Base-by-base conservation (phyloP, 2,113 vertebrate species). In the Corythornis madagascariensis region DNA sequence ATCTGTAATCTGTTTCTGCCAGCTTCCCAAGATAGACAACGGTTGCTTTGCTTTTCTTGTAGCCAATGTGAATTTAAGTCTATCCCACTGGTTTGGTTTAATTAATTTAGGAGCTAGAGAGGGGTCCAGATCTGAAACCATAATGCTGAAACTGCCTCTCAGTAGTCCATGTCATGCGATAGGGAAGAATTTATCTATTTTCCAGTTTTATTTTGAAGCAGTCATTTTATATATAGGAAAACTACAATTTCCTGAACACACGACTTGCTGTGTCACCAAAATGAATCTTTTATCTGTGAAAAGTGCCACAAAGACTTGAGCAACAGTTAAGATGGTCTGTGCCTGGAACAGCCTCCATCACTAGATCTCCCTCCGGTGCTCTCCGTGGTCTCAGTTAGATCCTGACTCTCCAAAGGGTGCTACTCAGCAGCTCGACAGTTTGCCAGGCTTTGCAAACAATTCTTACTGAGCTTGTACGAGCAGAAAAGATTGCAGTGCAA, bases 71-170 rank as follows among this genome's bases (percentile, higher is more conserved):
- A 94, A 74, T 94, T 86, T 89, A 71, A 96, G 75, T n/a, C 79
- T 92, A 81, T 77, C 73, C 72, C 85, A 89, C 57, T 64, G 52
- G 33, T 89, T 91, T 88, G 48, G 10, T 81, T 96, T 94, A 91
- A 92, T 89, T 93, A 94, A 93, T 94, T 95, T 89, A 81, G 65
- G 85, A 93, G 65, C 16, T 83, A 55, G 47, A 89, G 63, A 87
- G 22, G 47, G 22, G 64, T 89, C 16, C 82, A 45, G 84, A 92
- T 28, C 56, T 91, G 75, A 95, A 93, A 83, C 35, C 56, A n/a
- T 73, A 64, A 82, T 56, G 20, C 56, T 3, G 2, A 78, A 83
- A 71, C 40, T 20, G 2, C 65, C 33, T 81, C 77, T 92, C 74
- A 43, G 55, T 72, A 52, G n/a, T 72, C 52, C 50, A 33, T 1